Conservation (phyloP, 2,113 vertebrate genomes). For the Festucalex cinctus region DNA sequence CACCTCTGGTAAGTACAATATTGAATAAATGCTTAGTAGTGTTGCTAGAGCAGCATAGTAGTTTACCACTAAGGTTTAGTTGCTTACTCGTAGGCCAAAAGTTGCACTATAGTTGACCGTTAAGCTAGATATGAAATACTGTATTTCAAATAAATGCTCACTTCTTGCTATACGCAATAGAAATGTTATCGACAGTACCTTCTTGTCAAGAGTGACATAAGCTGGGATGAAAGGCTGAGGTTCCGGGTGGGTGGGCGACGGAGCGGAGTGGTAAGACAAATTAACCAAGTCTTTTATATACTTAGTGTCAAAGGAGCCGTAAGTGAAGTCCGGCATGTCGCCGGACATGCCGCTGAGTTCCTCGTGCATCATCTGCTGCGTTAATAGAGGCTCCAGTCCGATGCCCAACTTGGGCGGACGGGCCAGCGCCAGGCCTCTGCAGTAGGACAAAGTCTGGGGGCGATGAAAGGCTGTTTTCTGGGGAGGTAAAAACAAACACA, state of each 20-base stretch:
- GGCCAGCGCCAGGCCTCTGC: constrained; percentile 78
- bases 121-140: too few species aligned
- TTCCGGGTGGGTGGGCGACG: neutral
- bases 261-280: constrained; percentile 2
- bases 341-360: constrained; percentile 72
- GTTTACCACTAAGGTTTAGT: too few species aligned
- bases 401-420: constrained; percentile 75
- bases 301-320: constrained; percentile 53
- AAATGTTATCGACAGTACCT: constrained; percentile 69
- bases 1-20: too few species aligned
- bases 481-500: constrained; percentile 31
- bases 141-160: too few species aligned
- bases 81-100: too few species aligned
- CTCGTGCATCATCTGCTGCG: constrained; percentile 75
- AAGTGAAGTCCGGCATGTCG: constrained; percentile 59
- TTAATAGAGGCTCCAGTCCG: constrained; percentile 73
- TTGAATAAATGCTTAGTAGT: too few species aligned
- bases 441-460: constrained; percentile 82
- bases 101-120: too few species aligned
- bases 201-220: constrained; percentile 88
- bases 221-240: constrained; percentile 68
- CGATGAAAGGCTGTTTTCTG: constrained; percentile 87
- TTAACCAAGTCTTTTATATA: constrained; percentile 61
- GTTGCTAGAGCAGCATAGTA: too few species aligned
- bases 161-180: too few species aligned